Evolutionary conservation across 2,797 vertebrate genomes (phyloP), one percentile per base, ranked within the genome.

Genomic region (Takifugu ocellatus): DNA sequence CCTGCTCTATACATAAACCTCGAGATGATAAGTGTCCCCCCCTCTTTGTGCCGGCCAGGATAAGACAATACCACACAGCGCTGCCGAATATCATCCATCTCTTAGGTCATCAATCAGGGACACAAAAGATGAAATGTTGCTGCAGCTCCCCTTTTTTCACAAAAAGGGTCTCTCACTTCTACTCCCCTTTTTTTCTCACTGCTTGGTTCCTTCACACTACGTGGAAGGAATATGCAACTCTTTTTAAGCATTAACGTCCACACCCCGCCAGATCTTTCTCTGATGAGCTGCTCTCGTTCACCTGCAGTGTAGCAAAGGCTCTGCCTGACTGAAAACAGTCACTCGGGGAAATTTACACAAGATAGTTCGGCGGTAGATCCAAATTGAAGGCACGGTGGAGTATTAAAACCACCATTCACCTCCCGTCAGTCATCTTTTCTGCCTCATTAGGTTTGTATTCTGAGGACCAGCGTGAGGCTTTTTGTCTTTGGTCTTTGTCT

Each of bases 61-160:
- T 87, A 90, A 88, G 86, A 92, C 87, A 90, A 90, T 90, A 72
- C 84, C 79, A 81, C 83, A 85, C 89, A 87, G 84, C 84, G 72
- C 85, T 85, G 83, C 78, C 84, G 84, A 88, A 87, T 87, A 91
- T 91, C 91, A 93, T 93, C 90, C 88, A 91, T 93, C 91, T 92
- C 85, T 55, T 50, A 74, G 75, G 72, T 83, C 87, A 91, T 93
- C 88, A 86, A 91, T 92, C 90, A 89, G 67, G 77, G 59, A 74
- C 85, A 93, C 92, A 92, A 92, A 91, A 89, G 88, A 90, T 87
- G 86, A 90, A 90, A 90, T 85, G 83, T 84, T 63, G 84, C 82
- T 77, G 69, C 16, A 70, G 72, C 73, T 80, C 48, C 64, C 68
- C 44, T 46, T 76, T 80, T 77, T 67, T 79, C 81, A 59, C 36